Evolutionary conservation across 53 echinoderm and acorn worm genomes (phyloP).

Genomic region (Temnopleurus reevesii): DNA sequence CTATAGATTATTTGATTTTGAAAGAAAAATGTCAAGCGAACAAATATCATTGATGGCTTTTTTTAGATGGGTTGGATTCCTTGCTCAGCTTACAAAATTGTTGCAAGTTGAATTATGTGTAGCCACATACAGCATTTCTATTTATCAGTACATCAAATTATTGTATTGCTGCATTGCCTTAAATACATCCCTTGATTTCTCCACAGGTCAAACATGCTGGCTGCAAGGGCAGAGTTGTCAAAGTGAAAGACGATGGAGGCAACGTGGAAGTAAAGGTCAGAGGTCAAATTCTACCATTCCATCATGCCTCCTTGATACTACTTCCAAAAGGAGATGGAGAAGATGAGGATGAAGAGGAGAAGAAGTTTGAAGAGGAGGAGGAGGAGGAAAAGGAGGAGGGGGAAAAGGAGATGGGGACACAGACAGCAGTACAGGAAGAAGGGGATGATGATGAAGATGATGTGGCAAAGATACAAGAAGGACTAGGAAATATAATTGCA

Average conservation of each 20-base stretch:
- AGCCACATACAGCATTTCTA: no score
- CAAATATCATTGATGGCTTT: no score
- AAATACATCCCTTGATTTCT: no score
- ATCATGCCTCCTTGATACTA: conserved; percentile 66
- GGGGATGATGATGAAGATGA: background rate
- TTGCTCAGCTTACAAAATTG: no score
- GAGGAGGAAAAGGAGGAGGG: background rate
- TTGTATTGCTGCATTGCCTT: no score
- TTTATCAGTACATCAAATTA: no score
- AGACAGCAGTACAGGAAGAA: background rate
- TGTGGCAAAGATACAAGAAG: background rate
- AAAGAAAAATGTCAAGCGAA: no score
- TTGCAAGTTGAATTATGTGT: no score
- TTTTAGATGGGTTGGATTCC: no score
- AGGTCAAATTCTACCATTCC: conserved; percentile 71
- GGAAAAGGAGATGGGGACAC: background rate
- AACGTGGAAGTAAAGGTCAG: conserved; percentile 73
- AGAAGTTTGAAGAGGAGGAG: background rate
- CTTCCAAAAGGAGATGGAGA: background rate
- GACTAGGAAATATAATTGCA: background rate
- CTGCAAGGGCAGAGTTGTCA: conserved; percentile 73
- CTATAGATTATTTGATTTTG: no score
- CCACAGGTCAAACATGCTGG: conserved; percentile 70
- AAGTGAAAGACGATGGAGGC: conserved; percentile 63
- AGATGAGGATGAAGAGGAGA: background rate